A percentile compares a stretch with the other conserved stretches of the same genome.
These are phyloP conservation scores for Fragum sueziense DNA, from an alignment of 2,888 invertebrate genomes.

Conservation along the genomic window DNA sequence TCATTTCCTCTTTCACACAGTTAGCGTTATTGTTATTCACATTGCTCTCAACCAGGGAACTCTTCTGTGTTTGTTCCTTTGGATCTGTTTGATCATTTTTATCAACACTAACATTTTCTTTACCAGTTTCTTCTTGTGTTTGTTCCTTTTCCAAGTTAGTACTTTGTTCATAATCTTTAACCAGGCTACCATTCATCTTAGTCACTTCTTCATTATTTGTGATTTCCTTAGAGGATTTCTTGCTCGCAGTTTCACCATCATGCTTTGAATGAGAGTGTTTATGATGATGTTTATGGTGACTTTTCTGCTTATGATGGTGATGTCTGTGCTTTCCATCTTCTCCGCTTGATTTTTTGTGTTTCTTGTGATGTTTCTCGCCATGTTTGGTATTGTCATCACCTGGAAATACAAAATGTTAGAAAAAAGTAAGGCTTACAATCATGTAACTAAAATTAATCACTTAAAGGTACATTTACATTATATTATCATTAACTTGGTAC, in stretches of 20 bases:
- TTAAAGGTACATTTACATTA: no score
- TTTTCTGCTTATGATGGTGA: constrained; percentile 54
- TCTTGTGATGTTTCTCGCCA: constrained; percentile 41
- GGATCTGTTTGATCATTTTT: background rate
- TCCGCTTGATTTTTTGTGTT: constrained; percentile 38
- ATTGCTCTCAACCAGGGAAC: constrained; percentile 5
- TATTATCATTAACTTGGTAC: no score
- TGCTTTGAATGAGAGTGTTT: constrained; percentile 21
- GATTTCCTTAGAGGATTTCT: background rate
- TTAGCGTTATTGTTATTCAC: constrained; percentile 12
- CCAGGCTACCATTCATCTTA: background rate
- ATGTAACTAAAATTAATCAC: no score
- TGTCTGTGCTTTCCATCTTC: constrained; percentile 60
- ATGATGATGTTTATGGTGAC: constrained; percentile 29
- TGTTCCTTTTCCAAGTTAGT: background rate
- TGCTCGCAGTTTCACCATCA: background rate
- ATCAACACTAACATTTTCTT: background rate
- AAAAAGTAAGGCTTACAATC: no score
- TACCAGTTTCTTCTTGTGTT: background rate
- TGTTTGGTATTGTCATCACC: background rate
- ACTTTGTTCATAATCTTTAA: background rate
- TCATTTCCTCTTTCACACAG: background rate
- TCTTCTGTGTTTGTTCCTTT: background rate
- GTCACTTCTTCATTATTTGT: background rate
- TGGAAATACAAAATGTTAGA: no score